Base-by-base conservation (phyloP, 2,888 invertebrate genomes). In the Pseudococcus jackbeardsleyi region DNA sequence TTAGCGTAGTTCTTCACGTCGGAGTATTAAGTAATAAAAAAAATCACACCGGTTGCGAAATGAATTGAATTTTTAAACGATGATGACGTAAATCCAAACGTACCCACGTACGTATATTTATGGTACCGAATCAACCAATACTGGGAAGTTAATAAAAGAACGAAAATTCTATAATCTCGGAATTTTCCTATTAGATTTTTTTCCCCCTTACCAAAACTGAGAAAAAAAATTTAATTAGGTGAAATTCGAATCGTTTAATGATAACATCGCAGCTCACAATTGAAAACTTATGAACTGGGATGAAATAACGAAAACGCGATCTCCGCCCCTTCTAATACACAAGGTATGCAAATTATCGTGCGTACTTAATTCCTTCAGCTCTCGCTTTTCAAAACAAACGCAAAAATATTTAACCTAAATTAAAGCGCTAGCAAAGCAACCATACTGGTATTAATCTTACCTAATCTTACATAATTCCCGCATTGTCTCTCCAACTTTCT, bases 401-500 rank as follows among this genome's bases (percentile, higher is more conserved):
- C 72, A 72, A 72, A 72, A 72, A 72, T 72, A 33, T 72, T 72
- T 17, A 33, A 72, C n/a, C 33, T 72, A 72, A 72, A 72, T 72
- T 72, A 72, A 72, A 72, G 72, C 72, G 39, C 72, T 64, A 33
- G 33, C 72, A 8, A 22, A 33, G 15, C 33, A 72, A 72, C 72
- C 72, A 72, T 33, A 17, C 33, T 33, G 72, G 33, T 72, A 33
- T 72, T 72, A 72, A 72, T 72, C 72, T 72, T 33, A 72, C 72
- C 72, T 72, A 72, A 72, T 72, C 72, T 33, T 17, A 72, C 26
- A 72, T 72, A 72, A 72, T 72, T 72, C 72, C 72, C 33, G 72
- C 72, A 72, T 72, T 72, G 72, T 72, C 33, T 26, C 15, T 72
- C 5, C n/a, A 33, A 33, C 33, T 39, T 17, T 15, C 0, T 9